Conservation (phyloP, 1,140 invertebrate species). For the Drosophila burlai region DNA sequence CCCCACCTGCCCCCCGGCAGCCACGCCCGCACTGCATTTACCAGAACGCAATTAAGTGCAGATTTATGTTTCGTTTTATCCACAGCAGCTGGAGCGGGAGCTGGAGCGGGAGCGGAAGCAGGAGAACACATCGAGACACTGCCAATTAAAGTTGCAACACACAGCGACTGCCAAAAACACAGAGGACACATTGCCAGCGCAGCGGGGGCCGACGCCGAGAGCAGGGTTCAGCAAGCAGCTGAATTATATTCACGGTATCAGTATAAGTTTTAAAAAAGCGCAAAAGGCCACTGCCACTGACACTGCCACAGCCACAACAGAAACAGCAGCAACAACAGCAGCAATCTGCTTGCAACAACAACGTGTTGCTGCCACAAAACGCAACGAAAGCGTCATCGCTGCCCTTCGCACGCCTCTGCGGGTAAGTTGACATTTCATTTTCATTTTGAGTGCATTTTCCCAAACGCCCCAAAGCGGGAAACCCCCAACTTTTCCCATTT, state of each 20-base stretch:
- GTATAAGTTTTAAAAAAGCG: constrained; percentile 17
- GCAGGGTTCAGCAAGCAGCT: constrained; percentile 28
- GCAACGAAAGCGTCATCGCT: constrained; percentile 50
- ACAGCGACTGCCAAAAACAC: constrained; percentile 17
- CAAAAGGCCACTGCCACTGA: constrained; percentile 12
- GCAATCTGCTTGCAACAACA: constrained; percentile 32
- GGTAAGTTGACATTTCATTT: constrained; percentile 80
- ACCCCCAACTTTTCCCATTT: constrained; percentile 15
- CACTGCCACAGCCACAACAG: constrained; percentile 1
- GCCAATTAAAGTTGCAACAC: constrained; percentile 48
- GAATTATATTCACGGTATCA: constrained; percentile 25
- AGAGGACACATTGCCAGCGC: constrained; percentile 34
- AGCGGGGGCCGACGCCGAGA: not conserved
- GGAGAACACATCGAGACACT: constrained; percentile 29
- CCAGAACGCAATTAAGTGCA: constrained; percentile 43
- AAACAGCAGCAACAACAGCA: not conserved
- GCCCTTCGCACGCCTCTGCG: constrained; percentile 60
- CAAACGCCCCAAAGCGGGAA: constrained; percentile 30
- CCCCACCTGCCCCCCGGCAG: not conserved
- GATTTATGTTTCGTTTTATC: constrained; percentile 41
- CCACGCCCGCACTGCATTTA: not conserved
- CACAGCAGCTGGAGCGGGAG: constrained; percentile 2
- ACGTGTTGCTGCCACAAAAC: constrained; percentile 46
- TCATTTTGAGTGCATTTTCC: constrained; percentile 64
- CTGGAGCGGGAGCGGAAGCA: not conserved